These are phyloP conservation scores for Rhagium mordax DNA, from an alignment of 2,888 invertebrate species.

Conservation along the genomic window DNA sequence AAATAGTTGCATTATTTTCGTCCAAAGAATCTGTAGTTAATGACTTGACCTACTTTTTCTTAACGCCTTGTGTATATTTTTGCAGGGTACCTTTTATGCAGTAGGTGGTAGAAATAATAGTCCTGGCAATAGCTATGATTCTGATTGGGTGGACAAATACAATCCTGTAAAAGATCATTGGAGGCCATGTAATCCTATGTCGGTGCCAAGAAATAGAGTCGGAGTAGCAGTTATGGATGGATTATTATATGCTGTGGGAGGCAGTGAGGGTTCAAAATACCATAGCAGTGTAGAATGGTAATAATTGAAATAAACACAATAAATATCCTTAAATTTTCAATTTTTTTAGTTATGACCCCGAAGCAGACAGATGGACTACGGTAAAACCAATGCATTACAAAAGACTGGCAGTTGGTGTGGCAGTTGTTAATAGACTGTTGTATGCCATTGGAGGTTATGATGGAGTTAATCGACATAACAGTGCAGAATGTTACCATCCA, in stretches of 20 bases:
- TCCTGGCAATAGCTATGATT: slow-evolving; percentile 89
- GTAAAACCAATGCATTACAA: slow-evolving; percentile 84
- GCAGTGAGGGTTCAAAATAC: slow-evolving; percentile 88
- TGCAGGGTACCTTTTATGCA: slow-evolving; percentile 88
- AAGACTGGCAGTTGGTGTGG: slow-evolving; percentile 86
- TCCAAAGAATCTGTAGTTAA: no score
- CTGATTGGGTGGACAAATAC: slow-evolving; percentile 91
- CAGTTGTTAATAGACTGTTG: slow-evolving; percentile 81
- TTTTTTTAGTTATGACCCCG: slow-evolving; percentile 85
- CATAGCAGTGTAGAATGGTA: slow-evolving; percentile 93
- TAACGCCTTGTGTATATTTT: slow-evolving; percentile 25
- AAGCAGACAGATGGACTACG: slow-evolving; percentile 85
- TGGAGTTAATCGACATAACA: slow-evolving; percentile 82
- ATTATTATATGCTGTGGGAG: slow-evolving; percentile 92
- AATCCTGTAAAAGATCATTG: slow-evolving; percentile 90
- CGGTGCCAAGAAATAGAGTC: slow-evolving; percentile 88
- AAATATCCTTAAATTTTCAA: neutral
- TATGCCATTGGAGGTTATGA: slow-evolving; percentile 92
- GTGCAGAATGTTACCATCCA: slow-evolving; percentile 94
- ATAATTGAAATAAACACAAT: slow-evolving; percentile 56
- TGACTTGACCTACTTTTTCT: no score
- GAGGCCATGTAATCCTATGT: slow-evolving; percentile 91
- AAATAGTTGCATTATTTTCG: no score
- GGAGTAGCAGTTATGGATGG: slow-evolving; percentile 97
- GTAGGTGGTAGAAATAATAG: slow-evolving; percentile 95